Evolutionary conservation across 1,140 invertebrate genomes (phyloP).

Genomic region (Phocides pigmalion): DNA sequence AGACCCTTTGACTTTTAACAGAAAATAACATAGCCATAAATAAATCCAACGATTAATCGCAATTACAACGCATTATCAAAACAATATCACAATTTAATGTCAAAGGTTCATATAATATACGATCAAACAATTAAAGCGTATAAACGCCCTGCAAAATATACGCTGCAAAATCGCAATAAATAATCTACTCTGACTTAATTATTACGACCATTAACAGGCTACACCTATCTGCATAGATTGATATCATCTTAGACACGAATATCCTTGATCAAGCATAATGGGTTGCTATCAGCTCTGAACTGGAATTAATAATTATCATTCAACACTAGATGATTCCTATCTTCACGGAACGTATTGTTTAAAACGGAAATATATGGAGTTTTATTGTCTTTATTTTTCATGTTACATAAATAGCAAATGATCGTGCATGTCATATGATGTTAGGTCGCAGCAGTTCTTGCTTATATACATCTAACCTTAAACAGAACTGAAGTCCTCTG

Average conservation of each 20-base stretch:
- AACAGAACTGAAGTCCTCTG: no score
- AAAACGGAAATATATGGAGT: neutral
- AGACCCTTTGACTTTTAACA: neutral
- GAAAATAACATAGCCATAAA: neutral
- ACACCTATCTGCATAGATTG: conserved; percentile 39
- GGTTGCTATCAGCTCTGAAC: conserved; percentile 44
- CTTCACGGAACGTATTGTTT: conserved; percentile 38
- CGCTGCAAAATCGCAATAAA: conserved; percentile 38
- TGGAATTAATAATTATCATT: conserved; percentile 56
- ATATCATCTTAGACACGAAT: conserved; percentile 44
- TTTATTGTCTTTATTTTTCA: neutral
- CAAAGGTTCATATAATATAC: conserved; percentile 20
- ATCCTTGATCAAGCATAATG: conserved; percentile 53
- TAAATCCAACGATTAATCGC: neutral
- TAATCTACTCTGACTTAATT: conserved; percentile 48
- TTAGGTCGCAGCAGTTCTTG: no score
- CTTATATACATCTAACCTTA: no score
- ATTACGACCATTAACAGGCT: conserved; percentile 45
- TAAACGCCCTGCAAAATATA: conserved; percentile 21
- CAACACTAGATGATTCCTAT: conserved; percentile 45
- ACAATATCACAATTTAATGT: conserved; percentile 14
- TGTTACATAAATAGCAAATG: no score
- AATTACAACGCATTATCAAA: conserved; percentile 8
- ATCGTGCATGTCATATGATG: no score
- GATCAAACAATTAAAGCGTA: conserved; percentile 9